Evolutionary conservation across 2,888 invertebrate genomes (phyloP), one percentile per base, ranked within the genome.

Genomic region (Dioctria rufipes): DNA sequence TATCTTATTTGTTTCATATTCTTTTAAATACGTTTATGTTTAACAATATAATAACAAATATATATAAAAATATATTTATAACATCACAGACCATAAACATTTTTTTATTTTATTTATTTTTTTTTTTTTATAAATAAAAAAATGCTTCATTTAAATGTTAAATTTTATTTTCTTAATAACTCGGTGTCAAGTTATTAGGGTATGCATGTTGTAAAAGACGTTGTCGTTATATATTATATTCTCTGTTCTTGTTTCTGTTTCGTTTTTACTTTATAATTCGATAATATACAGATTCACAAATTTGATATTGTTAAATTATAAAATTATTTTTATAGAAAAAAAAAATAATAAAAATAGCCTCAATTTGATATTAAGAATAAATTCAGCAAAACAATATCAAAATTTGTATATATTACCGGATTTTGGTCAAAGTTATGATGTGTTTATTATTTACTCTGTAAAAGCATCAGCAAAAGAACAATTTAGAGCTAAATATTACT

Each of bases 51-150:
- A 84, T 85, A 85, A 85, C 85, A 85, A 85, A 84, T 85, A 85
- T 85, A 85, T 85, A 85, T 84, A 85, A 85, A 85, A 85, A 85
- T 85, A 85, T 85, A 85, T 85, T 85, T 84, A 85, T 85, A 85
- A 84, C 85, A 85, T 85, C 85, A 85, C 85, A 85, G 85, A 85
- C 84, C 84, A 84, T 83, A 85, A 84, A 84, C 84, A 83, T 83
- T 84, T 84, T 84, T 80, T 83, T 83, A 83, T 81, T 82, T 78
- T 83, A 60, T 25, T 25, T 25, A 25, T 25, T 25, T 25, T 25
- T 25, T 25, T 25, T 25, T 25, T 25, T 25, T 1, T 63, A 63
- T 25, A 77, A 77, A 77, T 63, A 77, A 77, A 77, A 77, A 77
- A 77, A 77, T 77, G 77, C 51, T 77, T 80, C 67, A 79, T 81